Percentiles rank a stretch among this genome's conserved stretches.
These are phyloP conservation scores for Philopotamus ludificatus DNA, from an alignment of 1,140 invertebrate species.

Conservation along the genomic window DNA sequence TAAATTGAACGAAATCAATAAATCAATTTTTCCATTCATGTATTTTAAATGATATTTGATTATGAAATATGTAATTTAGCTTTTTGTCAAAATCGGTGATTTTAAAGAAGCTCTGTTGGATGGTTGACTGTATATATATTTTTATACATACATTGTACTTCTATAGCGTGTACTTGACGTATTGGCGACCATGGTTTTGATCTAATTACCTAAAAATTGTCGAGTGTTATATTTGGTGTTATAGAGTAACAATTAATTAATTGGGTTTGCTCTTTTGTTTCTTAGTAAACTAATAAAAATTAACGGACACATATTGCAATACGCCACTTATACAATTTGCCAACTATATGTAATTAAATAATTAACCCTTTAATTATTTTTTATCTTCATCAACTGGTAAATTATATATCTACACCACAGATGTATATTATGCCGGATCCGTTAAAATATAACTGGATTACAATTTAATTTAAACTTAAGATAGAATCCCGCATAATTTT, in stretches of 20 bases:
- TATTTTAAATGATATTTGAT: slow-evolving; percentile 8
- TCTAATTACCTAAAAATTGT: slow-evolving; percentile 50
- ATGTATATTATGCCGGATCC: too few species aligned
- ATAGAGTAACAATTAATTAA: background rate
- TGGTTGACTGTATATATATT: too few species aligned
- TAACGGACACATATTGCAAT: background rate
- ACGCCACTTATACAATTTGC: slow-evolving; percentile 5
- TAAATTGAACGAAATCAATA: too few species aligned
- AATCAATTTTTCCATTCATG: background rate
- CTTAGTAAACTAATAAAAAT: background rate
- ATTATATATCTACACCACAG: background rate
- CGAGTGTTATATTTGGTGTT: background rate
- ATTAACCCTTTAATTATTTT: slow-evolving; percentile 24
- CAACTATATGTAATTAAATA: slow-evolving; percentile 31
- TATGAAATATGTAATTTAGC: slow-evolving; percentile 1
- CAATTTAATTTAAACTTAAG: too few species aligned
- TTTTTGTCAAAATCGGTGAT: slow-evolving; percentile 1
- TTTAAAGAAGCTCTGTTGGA: too few species aligned
- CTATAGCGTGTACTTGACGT: slow-evolving; percentile 68
- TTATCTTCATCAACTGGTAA: background rate
- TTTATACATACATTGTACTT: slow-evolving; percentile 75
- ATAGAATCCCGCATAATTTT: too few species aligned
- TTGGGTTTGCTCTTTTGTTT: slow-evolving; percentile 4
- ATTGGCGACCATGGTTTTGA: slow-evolving; percentile 58
- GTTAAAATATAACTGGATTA: too few species aligned